Evolutionary conservation across 2,888 invertebrate genomes (phyloP).

Genomic region (Eutolmus rufibarbis): DNA sequence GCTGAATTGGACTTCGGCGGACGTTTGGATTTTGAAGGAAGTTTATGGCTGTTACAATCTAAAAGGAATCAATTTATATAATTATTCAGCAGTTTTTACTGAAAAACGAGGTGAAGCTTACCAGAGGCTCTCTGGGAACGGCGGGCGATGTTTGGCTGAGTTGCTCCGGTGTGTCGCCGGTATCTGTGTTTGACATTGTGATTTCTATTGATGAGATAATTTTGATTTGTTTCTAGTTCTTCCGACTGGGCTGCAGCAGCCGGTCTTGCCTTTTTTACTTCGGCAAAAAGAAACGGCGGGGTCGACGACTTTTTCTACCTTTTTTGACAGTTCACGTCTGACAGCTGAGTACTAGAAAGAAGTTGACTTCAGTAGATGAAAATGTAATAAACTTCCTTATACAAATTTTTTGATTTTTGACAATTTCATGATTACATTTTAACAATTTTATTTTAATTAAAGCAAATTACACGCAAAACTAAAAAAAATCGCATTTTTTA

Average conservation of each 20-base stretch:
- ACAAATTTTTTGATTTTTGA: not conserved
- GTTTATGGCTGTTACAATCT: conserved; percentile 86
- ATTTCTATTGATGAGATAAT: conserved; percentile 59
- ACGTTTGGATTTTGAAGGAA: conserved; percentile 89
- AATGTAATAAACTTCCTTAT: not conserved
- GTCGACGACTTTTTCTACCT: not conserved
- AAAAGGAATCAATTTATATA: conserved; percentile 47
- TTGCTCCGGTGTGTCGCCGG: conserved; percentile 57
- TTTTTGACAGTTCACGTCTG: not conserved
- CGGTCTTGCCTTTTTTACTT: not conserved
- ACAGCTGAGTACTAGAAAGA: not conserved
- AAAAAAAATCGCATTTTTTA: not conserved
- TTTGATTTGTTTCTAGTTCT: conserved; percentile 51
- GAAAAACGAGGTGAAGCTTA: conserved; percentile 48
- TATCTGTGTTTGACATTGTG: conserved; percentile 60
- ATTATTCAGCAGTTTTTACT: not conserved
- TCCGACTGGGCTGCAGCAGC: not conserved
- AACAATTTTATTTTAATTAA: not conserved
- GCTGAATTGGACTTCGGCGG: conserved; percentile 74
- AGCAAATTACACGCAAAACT: not conserved
- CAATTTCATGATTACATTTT: not conserved
- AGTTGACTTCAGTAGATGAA: not conserved
- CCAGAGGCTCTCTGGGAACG: conserved; percentile 58
- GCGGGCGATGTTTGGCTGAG: conserved; percentile 17
- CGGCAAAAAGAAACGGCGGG: not conserved